These are phyloP conservation scores for Ditula angustiorana DNA, from an alignment of 2,888 invertebrate genomes.

Conservation along the genomic window DNA sequence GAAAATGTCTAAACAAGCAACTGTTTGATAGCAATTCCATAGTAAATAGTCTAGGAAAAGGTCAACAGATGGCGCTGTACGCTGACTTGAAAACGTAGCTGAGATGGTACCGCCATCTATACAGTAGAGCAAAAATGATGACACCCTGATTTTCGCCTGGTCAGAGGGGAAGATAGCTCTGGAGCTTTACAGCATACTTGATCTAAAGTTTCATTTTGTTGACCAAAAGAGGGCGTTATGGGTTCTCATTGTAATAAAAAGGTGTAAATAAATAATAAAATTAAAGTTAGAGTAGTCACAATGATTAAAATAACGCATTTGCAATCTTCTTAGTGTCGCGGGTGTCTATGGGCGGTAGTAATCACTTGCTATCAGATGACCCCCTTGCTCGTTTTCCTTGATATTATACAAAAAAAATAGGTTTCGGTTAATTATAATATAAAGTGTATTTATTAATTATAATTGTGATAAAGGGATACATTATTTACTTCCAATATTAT, in stretches of 20 bases:
- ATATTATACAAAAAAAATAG: too few species aligned
- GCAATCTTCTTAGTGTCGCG: too few species aligned
- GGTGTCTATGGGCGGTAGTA: too few species aligned
- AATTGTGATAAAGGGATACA: too few species aligned
- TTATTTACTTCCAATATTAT: background rate
- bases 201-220: background rate
- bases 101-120: constrained; percentile 10
- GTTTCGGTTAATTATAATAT: too few species aligned
- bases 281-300: too few species aligned
- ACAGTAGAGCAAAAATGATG: background rate
- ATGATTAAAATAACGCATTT: too few species aligned
- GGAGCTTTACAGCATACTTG: background rate
- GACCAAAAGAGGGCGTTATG: background rate
- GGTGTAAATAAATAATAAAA: too few species aligned
- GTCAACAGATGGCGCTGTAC: background rate
- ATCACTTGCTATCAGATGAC: too few species aligned
- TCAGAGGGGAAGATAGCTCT: background rate
- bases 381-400: too few species aligned
- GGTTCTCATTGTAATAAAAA: background rate
- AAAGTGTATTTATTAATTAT: too few species aligned
- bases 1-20: background rate
- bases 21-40: background rate
- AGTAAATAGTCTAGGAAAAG: background rate
- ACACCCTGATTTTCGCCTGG: background rate
- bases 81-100: background rate